Conservation (phyloP, 2,888 invertebrate species). For the Philereme transversata region DNA sequence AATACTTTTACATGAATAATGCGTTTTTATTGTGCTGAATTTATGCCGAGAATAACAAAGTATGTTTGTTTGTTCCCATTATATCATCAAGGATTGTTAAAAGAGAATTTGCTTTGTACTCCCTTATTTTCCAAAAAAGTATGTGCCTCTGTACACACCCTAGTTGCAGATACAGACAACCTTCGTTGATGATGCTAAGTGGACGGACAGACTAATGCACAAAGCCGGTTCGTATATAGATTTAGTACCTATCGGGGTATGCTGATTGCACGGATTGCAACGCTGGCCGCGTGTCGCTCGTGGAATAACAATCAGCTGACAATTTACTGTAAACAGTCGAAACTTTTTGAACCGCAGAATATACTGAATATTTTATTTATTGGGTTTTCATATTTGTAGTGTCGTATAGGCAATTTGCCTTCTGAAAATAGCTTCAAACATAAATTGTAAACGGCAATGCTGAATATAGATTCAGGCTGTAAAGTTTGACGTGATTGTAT, state of each 20-base stretch:
- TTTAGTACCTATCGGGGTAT: conserved; percentile 39
- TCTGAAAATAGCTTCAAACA: too few relatives aligned
- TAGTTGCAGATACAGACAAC: conserved; percentile 2
- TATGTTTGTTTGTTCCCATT: background rate
- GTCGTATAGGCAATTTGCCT: too few relatives aligned
- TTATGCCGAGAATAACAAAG: background rate
- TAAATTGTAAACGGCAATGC: too few relatives aligned
- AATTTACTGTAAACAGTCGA: conserved; percentile 20
- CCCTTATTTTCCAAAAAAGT: too few relatives aligned
- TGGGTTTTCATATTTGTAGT: background rate
- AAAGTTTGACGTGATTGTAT: too few relatives aligned
- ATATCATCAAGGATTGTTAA: too few relatives aligned
- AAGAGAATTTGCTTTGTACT: too few relatives aligned
- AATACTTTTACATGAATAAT: conserved; percentile 5
- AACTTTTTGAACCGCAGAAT: conserved; percentile 2
- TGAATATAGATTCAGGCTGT: too few relatives aligned
- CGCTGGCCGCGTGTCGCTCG: conserved; percentile 41
- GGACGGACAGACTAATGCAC: conserved; percentile 52
- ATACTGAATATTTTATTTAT: background rate
- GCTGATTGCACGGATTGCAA: conserved; percentile 64
- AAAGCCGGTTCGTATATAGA: conserved; percentile 50
- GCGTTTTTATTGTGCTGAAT: conserved; percentile 9
- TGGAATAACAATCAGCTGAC: conserved; percentile 52
- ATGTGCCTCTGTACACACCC: background rate
- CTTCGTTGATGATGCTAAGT: conserved; percentile 28